Base-by-base conservation (phyloP, 1,140 invertebrate species). In the Drosophila guanche region DNA sequence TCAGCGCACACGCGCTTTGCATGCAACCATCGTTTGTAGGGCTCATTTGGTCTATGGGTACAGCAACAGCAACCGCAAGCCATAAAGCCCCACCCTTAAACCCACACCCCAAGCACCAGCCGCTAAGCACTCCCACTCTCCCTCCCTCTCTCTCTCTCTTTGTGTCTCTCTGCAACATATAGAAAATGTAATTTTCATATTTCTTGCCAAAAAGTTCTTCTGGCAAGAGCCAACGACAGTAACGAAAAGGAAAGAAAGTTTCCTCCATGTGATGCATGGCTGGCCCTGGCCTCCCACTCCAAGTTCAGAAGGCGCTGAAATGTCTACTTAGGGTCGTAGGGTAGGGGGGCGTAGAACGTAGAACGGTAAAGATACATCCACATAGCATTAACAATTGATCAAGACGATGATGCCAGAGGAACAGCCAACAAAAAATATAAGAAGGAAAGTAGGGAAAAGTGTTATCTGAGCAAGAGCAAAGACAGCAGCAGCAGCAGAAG, bases 341-440 rank as follows among this genome's bases (percentile, higher is more conserved):
- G 29, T 47, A 52, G 45, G 29, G 37, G 0, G 43, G 23, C 12
- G 22, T 5, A 16, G 4, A 10, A 16, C 27, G 37, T 33, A 65
- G 51, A 10, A n/a, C 42, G 29, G 42, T 16, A 40, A 27, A 80
- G 71, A 76, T 79, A 84, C 80, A 84, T 79, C 80, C 70, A 73
- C 70, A 73, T 67, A 69, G 78, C 83, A 86, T 86, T 86, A 86
- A 86, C 83, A 86, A 86, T 86, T 86, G 83, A 86, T 88, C 84
- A 88, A 76, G 67, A 62, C 58, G 55, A 37, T 37, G 33, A 37
- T 37, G 33, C 33, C 33, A 37, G 33, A 37, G 25, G 42, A 23
- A 33, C 50, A 12, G 10, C 20, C 16, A n/a, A 23, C 7, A 48
- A 27, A 53, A 40, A 59, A 81, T 86, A 37, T 10, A 37, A 37